These are phyloP conservation scores for Oxytorus armatus DNA, from an alignment of 2,888 invertebrate genomes.

Conservation along the genomic window DNA sequence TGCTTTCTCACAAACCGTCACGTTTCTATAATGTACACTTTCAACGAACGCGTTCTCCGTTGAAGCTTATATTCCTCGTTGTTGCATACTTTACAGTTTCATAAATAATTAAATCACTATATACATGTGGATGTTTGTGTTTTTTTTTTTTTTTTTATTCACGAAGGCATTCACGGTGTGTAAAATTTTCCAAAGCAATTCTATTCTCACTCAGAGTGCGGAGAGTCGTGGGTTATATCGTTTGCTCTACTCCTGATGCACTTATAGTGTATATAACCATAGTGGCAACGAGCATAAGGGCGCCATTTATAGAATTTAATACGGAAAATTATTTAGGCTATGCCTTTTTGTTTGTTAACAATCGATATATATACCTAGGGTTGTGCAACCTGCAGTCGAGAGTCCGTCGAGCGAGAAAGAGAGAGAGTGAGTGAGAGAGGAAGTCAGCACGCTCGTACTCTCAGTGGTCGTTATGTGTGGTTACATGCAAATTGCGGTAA, in stretches of 20 bases:
- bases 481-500: conserved; percentile 76
- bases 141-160: not conserved
- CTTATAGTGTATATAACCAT: not conserved
- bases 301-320: not conserved
- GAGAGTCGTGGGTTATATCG: conserved; percentile 9
- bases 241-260: conserved; percentile 11
- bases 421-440: conserved; percentile 35
- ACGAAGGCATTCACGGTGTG: conserved; percentile 17
- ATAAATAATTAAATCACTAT: conserved; percentile 21
- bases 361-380: conserved; percentile 6
- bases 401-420: conserved; percentile 41
- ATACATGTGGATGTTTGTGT: not conserved
- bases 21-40: conserved; percentile 19
- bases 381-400: conserved; percentile 58
- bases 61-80: conserved; percentile 3
- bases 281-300: conserved; percentile 2
- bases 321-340: not conserved
- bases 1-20: conserved; percentile 35
- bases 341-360: conserved; percentile 22
- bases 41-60: not conserved
- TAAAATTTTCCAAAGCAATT: conserved; percentile 32
- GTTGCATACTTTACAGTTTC: conserved; percentile 23
- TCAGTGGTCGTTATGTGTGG: conserved; percentile 67
- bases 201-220: conserved; percentile 3
- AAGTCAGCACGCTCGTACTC: conserved; percentile 55